Evolutionary conservation across 2,113 vertebrate species (phyloP), one percentile per base, ranked within the genome.

Genomic region (Noturus placidus): DNA sequence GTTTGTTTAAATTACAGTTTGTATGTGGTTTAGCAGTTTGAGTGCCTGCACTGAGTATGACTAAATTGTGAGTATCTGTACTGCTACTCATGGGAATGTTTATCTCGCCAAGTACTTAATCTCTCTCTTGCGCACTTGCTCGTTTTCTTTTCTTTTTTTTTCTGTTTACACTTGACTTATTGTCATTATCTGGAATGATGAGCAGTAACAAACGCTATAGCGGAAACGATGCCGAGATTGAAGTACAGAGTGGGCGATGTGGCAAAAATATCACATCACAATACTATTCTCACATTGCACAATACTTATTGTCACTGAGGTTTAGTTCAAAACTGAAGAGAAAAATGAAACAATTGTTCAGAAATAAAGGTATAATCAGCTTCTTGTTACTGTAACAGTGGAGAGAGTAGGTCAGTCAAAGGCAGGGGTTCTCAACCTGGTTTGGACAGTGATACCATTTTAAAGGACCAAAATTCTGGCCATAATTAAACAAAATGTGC

Each of bases 11-110:
- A 61, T 77, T 5, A 3, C 10, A 0, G n/a, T n/a, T 33, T 80
- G 50, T 56, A 33, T 88, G 87, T 87, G 70, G 86, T 86, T 61
- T 65, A 38, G 50, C 15, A 67, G 86, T 89, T 90, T 92, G 85
- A 90, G 87, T 89, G 86, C 89, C 91, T 92, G 92, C 90, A 79
- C 91, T 92, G 91, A 91, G 91, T n/a, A n/a, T n/a, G n/a, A n/a
- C n/a, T n/a, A 50, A 19, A 89, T 82, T 84, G 81, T 87, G 83
- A 90, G 84, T 84, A 90, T 88, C 86, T 86, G 61, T 91, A 83
- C 89, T 85, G 83, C 42, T 81, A 81, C 63, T 87, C 81, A 72
- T 88, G 88, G 93, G 91, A 92, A 92, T 90, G 89, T 91, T 82
- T 74, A 82, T 46, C 77, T 81, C 76, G 25, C 8, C 20, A 56